phyloP scores from a whole-genome alignment of 2,113 vertebrate genomes.

The Sturnus vulgaris region DNA sequence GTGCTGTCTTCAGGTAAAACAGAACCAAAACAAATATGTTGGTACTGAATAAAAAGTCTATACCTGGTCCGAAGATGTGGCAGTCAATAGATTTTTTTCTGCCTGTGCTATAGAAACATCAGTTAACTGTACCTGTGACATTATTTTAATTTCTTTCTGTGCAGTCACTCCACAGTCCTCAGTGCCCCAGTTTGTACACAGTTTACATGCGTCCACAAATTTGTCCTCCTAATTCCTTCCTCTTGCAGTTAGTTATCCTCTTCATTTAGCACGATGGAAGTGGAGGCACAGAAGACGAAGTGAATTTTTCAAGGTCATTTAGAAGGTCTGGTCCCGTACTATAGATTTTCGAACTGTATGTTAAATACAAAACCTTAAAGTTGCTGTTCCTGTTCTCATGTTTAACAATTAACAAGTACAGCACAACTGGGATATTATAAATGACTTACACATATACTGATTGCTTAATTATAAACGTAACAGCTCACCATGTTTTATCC shows the following conservation, averaged over 20 bases:
- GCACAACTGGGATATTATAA: slow-evolving; percentile 6
- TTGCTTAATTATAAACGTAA: slow-evolving; percentile 4
- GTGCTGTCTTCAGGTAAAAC: neutral
- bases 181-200: neutral
- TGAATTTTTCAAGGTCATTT: neutral
- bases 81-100: neutral
- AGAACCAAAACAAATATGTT: fast-evolving
- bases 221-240: neutral
- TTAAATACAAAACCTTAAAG: neutral
- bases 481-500: neutral
- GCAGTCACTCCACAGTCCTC: neutral
- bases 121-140: neutral
- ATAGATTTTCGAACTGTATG: neutral
- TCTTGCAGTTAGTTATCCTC: neutral
- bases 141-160: neutral
- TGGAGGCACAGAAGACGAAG: neutral
- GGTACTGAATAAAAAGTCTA: neutral
- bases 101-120: neutral
- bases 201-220: neutral
- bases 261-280: neutral
- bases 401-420: slow-evolving; percentile 18
- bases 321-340: neutral
- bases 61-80: neutral
- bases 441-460: neutral
- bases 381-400: neutral